phyloP scores from a whole-genome alignment of 2,797 vertebrate genomes.

The Salarias fasciatus region DNA sequence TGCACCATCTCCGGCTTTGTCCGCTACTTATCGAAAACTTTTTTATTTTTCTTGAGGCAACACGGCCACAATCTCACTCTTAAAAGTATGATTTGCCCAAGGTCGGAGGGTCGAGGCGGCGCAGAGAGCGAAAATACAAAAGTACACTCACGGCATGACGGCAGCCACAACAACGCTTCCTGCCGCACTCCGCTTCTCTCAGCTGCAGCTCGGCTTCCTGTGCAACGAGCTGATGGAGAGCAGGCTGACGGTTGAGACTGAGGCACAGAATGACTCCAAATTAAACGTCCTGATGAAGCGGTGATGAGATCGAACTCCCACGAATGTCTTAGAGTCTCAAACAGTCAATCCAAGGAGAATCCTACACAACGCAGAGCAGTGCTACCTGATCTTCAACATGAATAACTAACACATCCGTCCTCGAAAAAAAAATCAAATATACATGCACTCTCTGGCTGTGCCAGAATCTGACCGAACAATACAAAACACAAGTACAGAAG shows the following conservation, averaged over 20 bases:
- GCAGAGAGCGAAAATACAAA: too few relatives aligned
- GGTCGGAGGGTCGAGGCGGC: constrained; percentile 1
- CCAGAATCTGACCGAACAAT: too few relatives aligned
- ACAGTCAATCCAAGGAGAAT: not conserved
- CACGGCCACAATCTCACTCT: not conserved
- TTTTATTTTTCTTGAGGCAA: not conserved
- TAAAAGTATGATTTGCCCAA: constrained; percentile 6
- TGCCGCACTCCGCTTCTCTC: not conserved
- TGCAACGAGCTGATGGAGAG: constrained; percentile 5
- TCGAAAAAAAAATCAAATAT: too few relatives aligned
- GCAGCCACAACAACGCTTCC: not conserved
- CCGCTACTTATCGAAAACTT: not conserved
- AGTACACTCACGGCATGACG: not conserved
- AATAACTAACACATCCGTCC: too few relatives aligned
- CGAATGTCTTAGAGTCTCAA: too few relatives aligned
- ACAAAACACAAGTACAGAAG: too few relatives aligned
- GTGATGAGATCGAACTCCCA: constrained; percentile 10
- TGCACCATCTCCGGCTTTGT: constrained; percentile 20
- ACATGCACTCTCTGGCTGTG: too few relatives aligned
- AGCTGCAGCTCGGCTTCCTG: not conserved
- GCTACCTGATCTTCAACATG: too few relatives aligned
- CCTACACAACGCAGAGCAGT: too few relatives aligned
- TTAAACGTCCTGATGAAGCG: not conserved
- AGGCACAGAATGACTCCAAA: not conserved
- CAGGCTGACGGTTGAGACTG: not conserved